phyloP scores from a whole-genome alignment of 1,140 invertebrate genomes.

The Drosophila prosaltans region DNA sequence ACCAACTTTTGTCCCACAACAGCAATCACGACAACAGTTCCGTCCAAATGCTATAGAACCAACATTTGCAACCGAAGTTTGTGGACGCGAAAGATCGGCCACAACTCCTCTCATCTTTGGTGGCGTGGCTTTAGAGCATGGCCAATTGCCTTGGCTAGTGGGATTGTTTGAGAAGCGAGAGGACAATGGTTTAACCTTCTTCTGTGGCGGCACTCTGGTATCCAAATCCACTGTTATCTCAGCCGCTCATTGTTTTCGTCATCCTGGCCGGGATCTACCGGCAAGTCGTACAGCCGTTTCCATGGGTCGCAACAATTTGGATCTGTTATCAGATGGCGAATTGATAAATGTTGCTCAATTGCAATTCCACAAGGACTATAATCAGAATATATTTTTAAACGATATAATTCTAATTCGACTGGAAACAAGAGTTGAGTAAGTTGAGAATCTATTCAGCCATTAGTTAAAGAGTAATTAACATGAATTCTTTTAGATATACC shows the following conservation, averaged over 20 bases:
- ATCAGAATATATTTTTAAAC: conserved; percentile 64
- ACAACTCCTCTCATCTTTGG: conserved; percentile 85
- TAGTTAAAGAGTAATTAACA: neutral
- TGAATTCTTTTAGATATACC: conserved; percentile 59
- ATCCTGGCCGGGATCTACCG: conserved; percentile 45
- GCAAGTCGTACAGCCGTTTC: conserved; percentile 67
- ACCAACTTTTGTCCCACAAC: neutral
- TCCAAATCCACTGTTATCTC: conserved; percentile 84
- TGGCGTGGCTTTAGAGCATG: conserved; percentile 84
- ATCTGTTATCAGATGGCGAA: conserved; percentile 66
- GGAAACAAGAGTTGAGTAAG: conserved; percentile 65
- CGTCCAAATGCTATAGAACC: conserved; percentile 9
- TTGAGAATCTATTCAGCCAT: neutral
- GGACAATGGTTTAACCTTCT: conserved; percentile 44
- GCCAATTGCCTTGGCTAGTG: conserved; percentile 89
- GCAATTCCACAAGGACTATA: conserved; percentile 83
- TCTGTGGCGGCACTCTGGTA: conserved; percentile 85
- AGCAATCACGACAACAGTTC: neutral
- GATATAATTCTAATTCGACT: conserved; percentile 84
- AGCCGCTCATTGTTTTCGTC: conserved; percentile 82
- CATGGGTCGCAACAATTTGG: conserved; percentile 82
- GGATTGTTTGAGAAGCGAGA: conserved; percentile 84
- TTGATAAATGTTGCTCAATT: conserved; percentile 73
- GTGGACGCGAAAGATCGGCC: conserved; percentile 52
- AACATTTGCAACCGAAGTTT: conserved; percentile 20